Conservation (phyloP, 2,113 vertebrate genomes). For the Hippocampus mohnikei region DNA sequence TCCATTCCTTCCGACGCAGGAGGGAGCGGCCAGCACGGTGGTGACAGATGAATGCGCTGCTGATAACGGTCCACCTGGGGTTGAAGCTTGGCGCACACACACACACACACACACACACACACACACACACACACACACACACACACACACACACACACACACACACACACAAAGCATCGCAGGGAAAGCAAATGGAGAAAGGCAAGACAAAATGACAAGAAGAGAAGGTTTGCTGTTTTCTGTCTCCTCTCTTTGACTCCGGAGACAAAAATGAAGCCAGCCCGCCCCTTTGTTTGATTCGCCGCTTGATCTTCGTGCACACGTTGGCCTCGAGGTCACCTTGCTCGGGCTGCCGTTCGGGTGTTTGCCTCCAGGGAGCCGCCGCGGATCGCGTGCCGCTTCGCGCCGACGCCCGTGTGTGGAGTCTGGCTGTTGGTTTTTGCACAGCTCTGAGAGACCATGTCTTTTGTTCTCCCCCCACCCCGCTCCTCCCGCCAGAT, state of each 20-base stretch:
- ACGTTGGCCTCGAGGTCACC: slow-evolving; percentile 74
- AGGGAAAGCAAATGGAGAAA: background rate
- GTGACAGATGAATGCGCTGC: slow-evolving; percentile 63
- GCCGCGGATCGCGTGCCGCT: slow-evolving; percentile 21
- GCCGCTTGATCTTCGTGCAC: slow-evolving; percentile 60
- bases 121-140: too few relatives aligned
- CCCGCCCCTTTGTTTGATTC: slow-evolving; percentile 49
- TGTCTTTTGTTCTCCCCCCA: slow-evolving; percentile 54
- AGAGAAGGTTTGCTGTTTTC: too few relatives aligned
- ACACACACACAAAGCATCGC: background rate
- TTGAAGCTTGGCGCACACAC: too few relatives aligned
- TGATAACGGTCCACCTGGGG: slow-evolving; percentile 67
- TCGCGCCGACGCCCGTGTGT: background rate
- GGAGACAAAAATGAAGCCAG: slow-evolving; percentile 42
- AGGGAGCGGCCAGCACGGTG: slow-evolving; percentile 26
- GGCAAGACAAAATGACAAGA: too few relatives aligned
- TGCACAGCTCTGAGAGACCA: slow-evolving; percentile 31
- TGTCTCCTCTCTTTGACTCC: slow-evolving; percentile 44
- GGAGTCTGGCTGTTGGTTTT: slow-evolving; percentile 10
- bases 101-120: too few relatives aligned
- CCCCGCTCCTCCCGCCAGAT: slow-evolving; percentile 73
- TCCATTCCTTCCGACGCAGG: slow-evolving; percentile 8
- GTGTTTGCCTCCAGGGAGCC: slow-evolving; percentile 56
- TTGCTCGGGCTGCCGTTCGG: slow-evolving; percentile 67
- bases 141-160: too few relatives aligned